Conservation (phyloP, 1,140 invertebrate species). For the Caerostris darwini region DNA sequence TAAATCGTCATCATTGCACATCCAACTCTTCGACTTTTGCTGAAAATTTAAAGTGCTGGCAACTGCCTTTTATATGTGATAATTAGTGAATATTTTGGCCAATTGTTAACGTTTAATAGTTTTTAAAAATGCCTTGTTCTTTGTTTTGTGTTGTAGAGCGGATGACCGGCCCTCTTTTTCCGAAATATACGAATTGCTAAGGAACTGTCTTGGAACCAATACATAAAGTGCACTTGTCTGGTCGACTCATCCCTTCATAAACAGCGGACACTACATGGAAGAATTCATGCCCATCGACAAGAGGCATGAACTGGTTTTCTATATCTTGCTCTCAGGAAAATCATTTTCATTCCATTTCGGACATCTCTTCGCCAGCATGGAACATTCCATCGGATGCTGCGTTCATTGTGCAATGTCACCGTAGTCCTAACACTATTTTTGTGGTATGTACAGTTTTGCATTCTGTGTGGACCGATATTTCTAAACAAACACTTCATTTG, state of each 20-base stretch:
- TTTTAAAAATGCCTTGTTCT: neutral
- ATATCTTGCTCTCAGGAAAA: conserved; percentile 47
- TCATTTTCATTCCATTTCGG: conserved; percentile 8
- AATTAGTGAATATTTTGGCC: too few species aligned
- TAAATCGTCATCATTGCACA: too few species aligned
- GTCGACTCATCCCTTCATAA: conserved; percentile 26
- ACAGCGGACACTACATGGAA: neutral
- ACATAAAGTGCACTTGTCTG: conserved; percentile 74
- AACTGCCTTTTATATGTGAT: too few species aligned
- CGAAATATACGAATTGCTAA: conserved; percentile 78
- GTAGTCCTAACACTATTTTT: conserved; percentile 77
- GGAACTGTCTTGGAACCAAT: conserved; percentile 38
- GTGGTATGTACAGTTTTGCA: conserved; percentile 77
- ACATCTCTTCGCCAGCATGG: neutral
- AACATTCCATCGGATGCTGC: conserved; percentile 14
- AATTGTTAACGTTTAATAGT: too few species aligned
- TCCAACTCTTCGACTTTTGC: too few species aligned
- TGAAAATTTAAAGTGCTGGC: too few species aligned
- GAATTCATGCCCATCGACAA: neutral
- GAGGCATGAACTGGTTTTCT: neutral
- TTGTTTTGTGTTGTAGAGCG: conserved; percentile 72
- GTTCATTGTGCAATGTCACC: conserved; percentile 67
- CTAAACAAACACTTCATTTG: conserved; percentile 56
- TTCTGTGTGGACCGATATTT: conserved; percentile 59
- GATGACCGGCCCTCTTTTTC: conserved; percentile 79